Evolutionary conservation across 2,888 invertebrate species (phyloP).

Genomic region (Cerastis rubricosa): DNA sequence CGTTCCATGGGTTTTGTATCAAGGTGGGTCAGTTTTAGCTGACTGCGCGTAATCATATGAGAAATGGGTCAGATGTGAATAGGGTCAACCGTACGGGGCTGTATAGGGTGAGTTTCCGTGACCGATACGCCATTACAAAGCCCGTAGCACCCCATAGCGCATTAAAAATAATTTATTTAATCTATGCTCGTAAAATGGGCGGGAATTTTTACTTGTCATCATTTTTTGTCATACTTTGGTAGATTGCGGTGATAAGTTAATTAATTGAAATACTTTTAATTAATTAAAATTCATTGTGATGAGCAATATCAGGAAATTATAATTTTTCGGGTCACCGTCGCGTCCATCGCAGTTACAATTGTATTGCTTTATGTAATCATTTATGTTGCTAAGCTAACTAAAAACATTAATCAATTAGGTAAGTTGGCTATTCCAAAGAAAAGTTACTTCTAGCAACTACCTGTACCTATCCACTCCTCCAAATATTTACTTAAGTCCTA

Average conservation of each 20-base stretch:
- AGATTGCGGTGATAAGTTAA: conserved; percentile 55
- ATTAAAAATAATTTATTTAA: conserved; percentile 67
- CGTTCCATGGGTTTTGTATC: conserved; percentile 37
- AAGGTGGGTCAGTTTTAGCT: conserved; percentile 56
- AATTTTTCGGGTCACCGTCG: conserved; percentile 23
- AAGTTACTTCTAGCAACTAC: not conserved
- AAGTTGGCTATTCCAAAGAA: not conserved
- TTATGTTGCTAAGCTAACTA: not conserved
- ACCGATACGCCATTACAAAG: conserved; percentile 62
- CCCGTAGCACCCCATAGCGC: conserved; percentile 60
- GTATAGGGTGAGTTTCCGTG: conserved; percentile 66
- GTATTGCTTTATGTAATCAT: conserved; percentile 1
- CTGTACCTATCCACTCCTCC: not conserved
- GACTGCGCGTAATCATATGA: conserved; percentile 71
- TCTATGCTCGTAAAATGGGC: conserved; percentile 62
- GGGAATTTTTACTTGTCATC: conserved; percentile 54
- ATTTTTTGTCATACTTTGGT: conserved; percentile 53
- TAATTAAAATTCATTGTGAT: conserved; percentile 49
- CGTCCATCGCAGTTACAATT: not conserved
- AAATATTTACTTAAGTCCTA: not conserved
- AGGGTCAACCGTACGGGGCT: conserved; percentile 51
- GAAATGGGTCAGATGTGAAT: conserved; percentile 81
- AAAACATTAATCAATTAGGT: not conserved
- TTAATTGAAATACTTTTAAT: conserved; percentile 56
- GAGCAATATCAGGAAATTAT: conserved; percentile 41